Evolutionary conservation across 2,888 invertebrate species (phyloP).

Genomic region (Netelia fuscicornis): DNA sequence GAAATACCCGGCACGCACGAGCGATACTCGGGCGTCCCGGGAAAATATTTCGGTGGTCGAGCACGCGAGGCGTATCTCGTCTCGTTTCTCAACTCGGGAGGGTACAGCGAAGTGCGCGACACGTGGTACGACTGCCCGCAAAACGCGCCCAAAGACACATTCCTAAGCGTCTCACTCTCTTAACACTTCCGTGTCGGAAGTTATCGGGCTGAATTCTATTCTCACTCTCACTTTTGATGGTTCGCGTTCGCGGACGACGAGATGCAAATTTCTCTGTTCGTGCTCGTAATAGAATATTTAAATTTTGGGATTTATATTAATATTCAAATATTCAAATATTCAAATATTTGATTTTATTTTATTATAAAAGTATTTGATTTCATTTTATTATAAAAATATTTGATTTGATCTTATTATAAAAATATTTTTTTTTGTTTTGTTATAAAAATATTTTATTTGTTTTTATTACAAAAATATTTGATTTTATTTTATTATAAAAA

Average conservation of each 20-base stretch:
- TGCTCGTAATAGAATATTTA: too few relatives aligned
- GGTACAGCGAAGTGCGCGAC: constrained; percentile 52
- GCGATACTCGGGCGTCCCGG: constrained; percentile 37
- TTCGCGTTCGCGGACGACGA: not conserved
- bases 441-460: too few relatives aligned
- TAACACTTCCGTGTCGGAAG: constrained; percentile 56
- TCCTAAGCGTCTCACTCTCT: constrained; percentile 19
- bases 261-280: too few relatives aligned
- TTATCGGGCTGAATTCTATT: constrained; percentile 15
- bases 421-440: too few relatives aligned
- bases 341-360: too few relatives aligned
- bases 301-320: too few relatives aligned
- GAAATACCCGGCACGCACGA: constrained; percentile 61
- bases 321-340: too few relatives aligned
- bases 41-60: constrained; percentile 62
- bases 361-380: too few relatives aligned
- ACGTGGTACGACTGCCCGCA: constrained; percentile 35
- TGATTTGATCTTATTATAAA: too few relatives aligned
- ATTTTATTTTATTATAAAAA: too few relatives aligned
- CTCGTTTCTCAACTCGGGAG: constrained; percentile 26
- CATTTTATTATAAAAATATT: too few relatives aligned
- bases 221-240: not conserved
- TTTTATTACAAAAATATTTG: too few relatives aligned
- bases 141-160: constrained; percentile 16
- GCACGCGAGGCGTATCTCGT: constrained; percentile 53